These are phyloP conservation scores for Drosophila histrio DNA, from an alignment of 2,888 invertebrate genomes.

Conservation along the genomic window DNA sequence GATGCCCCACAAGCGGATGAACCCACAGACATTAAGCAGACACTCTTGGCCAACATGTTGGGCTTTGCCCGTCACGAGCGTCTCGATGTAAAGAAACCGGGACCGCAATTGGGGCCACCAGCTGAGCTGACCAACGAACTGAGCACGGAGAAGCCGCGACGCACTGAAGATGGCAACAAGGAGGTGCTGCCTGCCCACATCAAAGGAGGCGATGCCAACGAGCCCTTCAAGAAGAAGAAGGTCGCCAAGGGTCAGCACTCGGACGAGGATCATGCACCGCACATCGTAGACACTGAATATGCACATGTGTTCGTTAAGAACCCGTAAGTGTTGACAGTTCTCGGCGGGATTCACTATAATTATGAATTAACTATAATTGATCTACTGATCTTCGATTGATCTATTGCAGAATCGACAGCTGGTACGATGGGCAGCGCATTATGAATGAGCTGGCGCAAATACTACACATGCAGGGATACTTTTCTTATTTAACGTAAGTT, in stretches of 20 bases:
- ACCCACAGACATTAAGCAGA: slow-evolving; percentile 49
- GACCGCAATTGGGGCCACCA: slow-evolving; percentile 88
- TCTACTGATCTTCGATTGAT: background rate
- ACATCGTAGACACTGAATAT: slow-evolving; percentile 90
- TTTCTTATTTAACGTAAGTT: slow-evolving; percentile 83
- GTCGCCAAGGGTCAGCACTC: slow-evolving; percentile 82
- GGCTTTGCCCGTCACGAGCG: slow-evolving; percentile 95
- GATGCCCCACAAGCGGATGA: slow-evolving; percentile 54
- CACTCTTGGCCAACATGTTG: slow-evolving; percentile 86
- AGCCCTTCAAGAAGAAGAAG: slow-evolving; percentile 82
- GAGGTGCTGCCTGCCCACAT: slow-evolving; percentile 83
- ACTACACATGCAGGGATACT: slow-evolving; percentile 86
- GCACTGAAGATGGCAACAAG: slow-evolving; percentile 65
- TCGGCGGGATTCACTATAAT: no score
- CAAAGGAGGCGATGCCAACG: slow-evolving; percentile 76
- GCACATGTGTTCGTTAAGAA: slow-evolving; percentile 91
- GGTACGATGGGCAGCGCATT: slow-evolving; percentile 90
- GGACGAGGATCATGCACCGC: slow-evolving; percentile 86
- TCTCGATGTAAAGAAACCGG: slow-evolving; percentile 97
- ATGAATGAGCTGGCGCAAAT: slow-evolving; percentile 89
- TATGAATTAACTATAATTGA: no score
- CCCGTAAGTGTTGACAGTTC: slow-evolving; percentile 85
- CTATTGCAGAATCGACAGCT: slow-evolving; percentile 85
- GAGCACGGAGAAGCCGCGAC: slow-evolving; percentile 61
- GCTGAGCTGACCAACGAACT: slow-evolving; percentile 52